Evolutionary conservation across 1,140 invertebrate species (phyloP).

Genomic region (Nixonia krombeini): DNA sequence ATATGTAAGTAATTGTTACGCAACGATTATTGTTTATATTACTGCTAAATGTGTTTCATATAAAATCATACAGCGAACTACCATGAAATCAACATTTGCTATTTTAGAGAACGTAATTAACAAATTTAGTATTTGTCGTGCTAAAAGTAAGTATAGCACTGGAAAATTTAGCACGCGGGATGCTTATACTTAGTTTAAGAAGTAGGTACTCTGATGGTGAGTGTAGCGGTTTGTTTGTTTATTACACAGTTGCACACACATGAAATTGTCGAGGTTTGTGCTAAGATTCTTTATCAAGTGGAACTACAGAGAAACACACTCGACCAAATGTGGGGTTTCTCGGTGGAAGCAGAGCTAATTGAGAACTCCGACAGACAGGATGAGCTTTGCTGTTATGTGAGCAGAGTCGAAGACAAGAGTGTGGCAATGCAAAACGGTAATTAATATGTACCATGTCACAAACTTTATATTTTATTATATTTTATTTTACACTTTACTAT

Average conservation of each 20-base stretch:
- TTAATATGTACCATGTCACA: conserved; percentile 26
- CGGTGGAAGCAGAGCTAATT: conserved; percentile 95
- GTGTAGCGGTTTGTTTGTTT: conserved; percentile 21
- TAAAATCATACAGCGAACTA: neutral
- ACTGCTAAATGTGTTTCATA: neutral
- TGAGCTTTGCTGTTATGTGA: conserved; percentile 96
- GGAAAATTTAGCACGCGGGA: too few relatives aligned
- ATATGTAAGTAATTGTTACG: conserved; percentile 92
- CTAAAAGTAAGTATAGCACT: too few relatives aligned
- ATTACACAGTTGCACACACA: conserved; percentile 87
- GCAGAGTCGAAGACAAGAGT: conserved; percentile 93
- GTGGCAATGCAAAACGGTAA: conserved; percentile 96
- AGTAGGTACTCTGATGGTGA: too few relatives aligned
- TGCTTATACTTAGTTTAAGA: too few relatives aligned
- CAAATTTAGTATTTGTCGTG: too few relatives aligned
- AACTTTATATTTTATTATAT: neutral
- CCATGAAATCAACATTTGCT: too few relatives aligned
- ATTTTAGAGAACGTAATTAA: too few relatives aligned
- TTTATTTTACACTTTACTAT: neutral
- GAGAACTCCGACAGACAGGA: conserved; percentile 96
- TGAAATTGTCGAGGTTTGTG: conserved; percentile 95
- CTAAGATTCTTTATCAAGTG: conserved; percentile 97
- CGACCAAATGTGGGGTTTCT: conserved; percentile 98
- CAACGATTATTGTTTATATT: neutral
- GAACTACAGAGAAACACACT: conserved; percentile 89